A percentile compares a stretch with the other conserved stretches of the same genome.
These are phyloP conservation scores for Tonatia bakeri DNA, from an alignment of 2,113 vertebrate genomes.

Conservation along the genomic window DNA sequence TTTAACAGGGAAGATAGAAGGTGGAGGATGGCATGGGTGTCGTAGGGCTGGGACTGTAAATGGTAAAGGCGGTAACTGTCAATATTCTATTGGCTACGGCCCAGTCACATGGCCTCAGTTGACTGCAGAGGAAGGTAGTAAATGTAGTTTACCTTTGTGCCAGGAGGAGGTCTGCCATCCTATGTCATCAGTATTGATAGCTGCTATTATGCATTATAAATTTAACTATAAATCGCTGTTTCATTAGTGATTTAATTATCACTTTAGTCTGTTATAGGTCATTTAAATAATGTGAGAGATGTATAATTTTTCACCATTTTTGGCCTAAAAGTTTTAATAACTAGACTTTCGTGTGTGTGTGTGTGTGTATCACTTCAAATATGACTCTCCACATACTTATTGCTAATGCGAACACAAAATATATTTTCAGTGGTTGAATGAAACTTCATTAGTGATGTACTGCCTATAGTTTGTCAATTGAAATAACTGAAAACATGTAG, in stretches of 20 bases:
- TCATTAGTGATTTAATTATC: not conserved
- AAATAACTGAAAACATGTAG: not conserved
- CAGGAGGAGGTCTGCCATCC: not conserved
- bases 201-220: not conserved
- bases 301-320: not conserved
- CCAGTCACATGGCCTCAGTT: not conserved
- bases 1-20: not conserved
- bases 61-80: not conserved
- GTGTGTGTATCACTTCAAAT: not conserved
- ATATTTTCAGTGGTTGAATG: not conserved
- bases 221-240: not conserved
- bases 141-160: not conserved
- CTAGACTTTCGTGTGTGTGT: not conserved
- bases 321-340: not conserved
- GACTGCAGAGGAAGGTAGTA: not conserved
- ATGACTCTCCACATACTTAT: not conserved
- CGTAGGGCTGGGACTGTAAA: not conserved
- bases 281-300: not conserved
- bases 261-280: not conserved
- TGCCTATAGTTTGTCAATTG: not conserved
- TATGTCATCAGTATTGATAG: not conserved
- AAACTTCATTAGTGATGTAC: not conserved
- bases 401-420: not conserved
- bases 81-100: not conserved
- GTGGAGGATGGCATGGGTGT: not conserved